Conservation (phyloP, 2,113 vertebrate species). For the Caretta caretta region DNA sequence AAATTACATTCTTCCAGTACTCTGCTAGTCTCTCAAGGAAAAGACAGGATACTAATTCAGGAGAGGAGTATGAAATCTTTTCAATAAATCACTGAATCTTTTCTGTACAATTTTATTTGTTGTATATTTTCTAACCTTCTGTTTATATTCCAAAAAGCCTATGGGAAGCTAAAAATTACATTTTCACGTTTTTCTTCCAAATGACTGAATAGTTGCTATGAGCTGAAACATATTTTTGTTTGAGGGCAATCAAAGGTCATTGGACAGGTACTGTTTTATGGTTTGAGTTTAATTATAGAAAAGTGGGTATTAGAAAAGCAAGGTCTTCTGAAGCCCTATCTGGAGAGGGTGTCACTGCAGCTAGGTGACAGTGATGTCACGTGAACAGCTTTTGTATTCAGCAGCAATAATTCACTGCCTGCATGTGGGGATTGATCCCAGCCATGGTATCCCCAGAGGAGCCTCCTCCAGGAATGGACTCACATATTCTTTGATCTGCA, state of each 20-base stretch:
- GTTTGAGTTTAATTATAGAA: constrained; percentile 79
- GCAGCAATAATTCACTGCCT: constrained; percentile 93
- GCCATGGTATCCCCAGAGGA: constrained; percentile 88
- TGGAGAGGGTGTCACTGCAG: constrained; percentile 80
- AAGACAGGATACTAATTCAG: constrained; percentile 75
- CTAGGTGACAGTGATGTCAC: constrained; percentile 83
- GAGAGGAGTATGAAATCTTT: constrained; percentile 55
- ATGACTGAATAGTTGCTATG: constrained; percentile 48
- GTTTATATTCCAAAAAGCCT: constrained; percentile 63
- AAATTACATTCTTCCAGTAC: constrained; percentile 68
- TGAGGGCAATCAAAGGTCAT: constrained; percentile 72
- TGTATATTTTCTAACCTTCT: constrained; percentile 60
- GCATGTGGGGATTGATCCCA: constrained; percentile 87
- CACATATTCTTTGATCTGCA: constrained; percentile 86
- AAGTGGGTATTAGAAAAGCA: constrained; percentile 81
- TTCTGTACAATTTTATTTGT: constrained; percentile 48
- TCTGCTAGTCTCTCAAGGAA: constrained; percentile 68
- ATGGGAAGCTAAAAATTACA: constrained; percentile 48
- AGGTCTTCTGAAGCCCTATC: constrained; percentile 81
- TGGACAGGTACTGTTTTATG: constrained; percentile 75
- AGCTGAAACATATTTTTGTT: constrained; percentile 65
- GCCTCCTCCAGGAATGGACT: constrained; percentile 83
- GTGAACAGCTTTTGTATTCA: constrained; percentile 94
- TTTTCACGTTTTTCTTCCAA: constrained; percentile 64
- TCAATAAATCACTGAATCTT: constrained; percentile 60